phyloP scores from a whole-genome alignment of 2,888 invertebrate genomes.

The Drosophila sordidapex region DNA sequence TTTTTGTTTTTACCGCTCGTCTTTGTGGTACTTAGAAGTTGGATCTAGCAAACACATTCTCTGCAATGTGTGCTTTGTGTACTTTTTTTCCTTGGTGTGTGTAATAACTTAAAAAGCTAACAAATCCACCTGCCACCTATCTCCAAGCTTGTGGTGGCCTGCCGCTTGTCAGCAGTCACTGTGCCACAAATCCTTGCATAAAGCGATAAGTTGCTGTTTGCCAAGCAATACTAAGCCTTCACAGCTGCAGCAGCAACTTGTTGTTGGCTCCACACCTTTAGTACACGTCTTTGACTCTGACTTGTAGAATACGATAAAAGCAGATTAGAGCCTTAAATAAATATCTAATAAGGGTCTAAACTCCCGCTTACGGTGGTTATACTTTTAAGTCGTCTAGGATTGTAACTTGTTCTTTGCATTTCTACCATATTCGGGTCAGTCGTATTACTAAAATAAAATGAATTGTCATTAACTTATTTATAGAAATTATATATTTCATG shows the following conservation, averaged over 20 bases:
- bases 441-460: not conserved
- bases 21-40: constrained; percentile 55
- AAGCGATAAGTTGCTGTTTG: constrained; percentile 68
- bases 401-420: not conserved
- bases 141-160: constrained; percentile 21
- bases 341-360: not conserved
- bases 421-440: not conserved
- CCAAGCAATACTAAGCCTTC: constrained; percentile 53
- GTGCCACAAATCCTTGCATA: constrained; percentile 65
- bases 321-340: not conserved
- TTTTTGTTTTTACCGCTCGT: constrained; percentile 17
- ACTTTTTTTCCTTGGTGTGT: constrained; percentile 27
- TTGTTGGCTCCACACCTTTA: constrained; percentile 17
- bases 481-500: fast-evolving
- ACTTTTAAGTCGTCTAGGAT: too few species aligned
- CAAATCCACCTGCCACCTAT: constrained; percentile 53
- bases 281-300: not conserved
- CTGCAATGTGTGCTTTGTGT: constrained; percentile 8
- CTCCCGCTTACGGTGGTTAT: not conserved
- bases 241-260: constrained; percentile 38
- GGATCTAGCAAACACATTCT: constrained; percentile 40
- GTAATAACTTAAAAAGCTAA: constrained; percentile 73
- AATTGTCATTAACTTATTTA: not conserved
- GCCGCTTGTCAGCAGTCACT: constrained; percentile 45
- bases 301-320: not conserved